Base-by-base conservation (phyloP, 1,140 invertebrate species). In the Sinella curviseta region DNA sequence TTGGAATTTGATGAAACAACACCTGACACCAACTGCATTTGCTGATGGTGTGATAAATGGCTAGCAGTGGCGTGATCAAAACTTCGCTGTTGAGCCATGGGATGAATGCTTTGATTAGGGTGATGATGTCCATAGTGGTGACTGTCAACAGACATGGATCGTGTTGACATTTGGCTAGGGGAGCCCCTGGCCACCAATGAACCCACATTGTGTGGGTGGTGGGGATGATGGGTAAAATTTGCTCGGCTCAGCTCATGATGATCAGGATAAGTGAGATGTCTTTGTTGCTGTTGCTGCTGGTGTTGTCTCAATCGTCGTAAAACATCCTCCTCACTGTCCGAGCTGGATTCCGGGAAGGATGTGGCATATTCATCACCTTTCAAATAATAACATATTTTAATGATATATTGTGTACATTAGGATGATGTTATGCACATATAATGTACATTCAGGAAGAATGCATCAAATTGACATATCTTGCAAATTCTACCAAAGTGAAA, bases 291-390 rank as follows among this genome's bases (percentile, higher is more conserved):
- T 60, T 84, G 39, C 78, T 82, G 74, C 77, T 80, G 36, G 84
- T 85, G 73, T 79, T 82, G 78, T 81, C 81, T 82, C 82, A 92
- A 86, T 78, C 91, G 86, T 75, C 91, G 88, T 81, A 92, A 86
- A n/a, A 91, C 90, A 86, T 94, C 93, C 83, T 93, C 92, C 84
- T 94, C 93, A 34, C 92, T 92, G 86, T 93, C 92, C 31, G 91
- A 93, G 74, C 91, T 93, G 14, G 90, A 91, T 82, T 92, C 91
- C 20, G 85, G 84, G 79, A 90, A 89, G 67, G 90, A 88, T 84
- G 90, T 90, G 31, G 88, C 88, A 85, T 89, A 91, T 8, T 89
- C 88, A 84, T 88, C 88, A 31, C 89, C 90, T 91, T 12, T 48
- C 85, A 55, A 85, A 85, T 26, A 48, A 75, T 39, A 75, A 75